A percentile compares a stretch with the other conserved stretches of the same genome.
phyloP scores from a whole-genome alignment of 1,140 invertebrate genomes.

The Euura lappo region DNA sequence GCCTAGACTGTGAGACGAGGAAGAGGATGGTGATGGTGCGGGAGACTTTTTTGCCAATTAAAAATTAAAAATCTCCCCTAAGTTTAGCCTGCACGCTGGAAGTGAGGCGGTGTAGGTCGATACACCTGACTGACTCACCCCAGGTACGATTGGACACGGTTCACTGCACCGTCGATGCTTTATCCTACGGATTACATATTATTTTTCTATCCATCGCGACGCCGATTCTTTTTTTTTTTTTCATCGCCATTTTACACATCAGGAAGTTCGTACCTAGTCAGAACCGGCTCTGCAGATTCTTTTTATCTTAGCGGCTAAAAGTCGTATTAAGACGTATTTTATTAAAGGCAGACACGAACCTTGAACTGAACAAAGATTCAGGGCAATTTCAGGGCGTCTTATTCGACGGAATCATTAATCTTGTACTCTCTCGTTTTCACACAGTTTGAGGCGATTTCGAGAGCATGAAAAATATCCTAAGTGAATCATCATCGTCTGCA shows the following conservation, averaged over 20 bases:
- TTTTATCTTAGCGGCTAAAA: no score
- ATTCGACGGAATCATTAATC: no score
- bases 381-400: no score
- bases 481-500: no score
- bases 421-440: no score
- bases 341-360: no score
- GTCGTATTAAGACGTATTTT: no score
- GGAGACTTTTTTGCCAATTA: constrained; percentile 57
- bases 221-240: constrained; percentile 11
- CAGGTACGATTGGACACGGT: constrained; percentile 26
- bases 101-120: background rate
- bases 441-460: no score
- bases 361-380: no score
- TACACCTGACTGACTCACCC: constrained; percentile 20
- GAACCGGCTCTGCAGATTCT: no score
- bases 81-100: background rate
- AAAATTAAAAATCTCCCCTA: constrained; percentile 57
- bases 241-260: background rate
- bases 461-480: no score
- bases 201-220: constrained; percentile 37
- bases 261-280: constrained; percentile 8
- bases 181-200: constrained; percentile 58
- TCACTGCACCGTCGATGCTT: constrained; percentile 42
- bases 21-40: background rate
- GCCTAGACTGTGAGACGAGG: background rate